Percentiles rank a stretch among this genome's conserved stretches.
Evolutionary conservation across 2,113 vertebrate species (phyloP).

Genomic region (Gambusia affinis): DNA sequence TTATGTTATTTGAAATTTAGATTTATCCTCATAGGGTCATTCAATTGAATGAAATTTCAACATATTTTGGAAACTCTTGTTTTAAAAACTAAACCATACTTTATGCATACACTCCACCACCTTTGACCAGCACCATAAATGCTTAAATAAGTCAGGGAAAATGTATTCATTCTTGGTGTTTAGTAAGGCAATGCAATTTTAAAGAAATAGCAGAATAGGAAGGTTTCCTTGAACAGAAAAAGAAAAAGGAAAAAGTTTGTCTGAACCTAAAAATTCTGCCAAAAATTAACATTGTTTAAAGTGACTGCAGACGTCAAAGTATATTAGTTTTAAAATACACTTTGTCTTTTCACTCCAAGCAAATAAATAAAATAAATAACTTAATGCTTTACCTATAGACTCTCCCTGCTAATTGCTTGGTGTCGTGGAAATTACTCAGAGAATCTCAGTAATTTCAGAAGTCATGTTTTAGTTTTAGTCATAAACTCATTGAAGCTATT

Average conservation of each 20-base stretch:
- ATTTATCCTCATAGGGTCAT: too few relatives aligned
- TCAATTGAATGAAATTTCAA: not conserved
- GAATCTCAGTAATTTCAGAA: not conserved
- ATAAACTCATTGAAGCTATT: not conserved
- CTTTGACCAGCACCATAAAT: not conserved
- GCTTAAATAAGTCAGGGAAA: not conserved
- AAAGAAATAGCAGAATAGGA: not conserved
- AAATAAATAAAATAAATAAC: slow-evolving; percentile 59
- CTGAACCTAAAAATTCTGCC: not conserved
- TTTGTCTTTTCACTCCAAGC: slow-evolving; percentile 41
- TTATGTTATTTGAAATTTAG: too few relatives aligned
- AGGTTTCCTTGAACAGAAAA: not conserved
- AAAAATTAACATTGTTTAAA: slow-evolving; percentile 14
- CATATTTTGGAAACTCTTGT: not conserved
- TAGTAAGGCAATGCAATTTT: not conserved
- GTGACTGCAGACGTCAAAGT: slow-evolving; percentile 15
- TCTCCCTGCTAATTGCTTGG: slow-evolving; percentile 11
- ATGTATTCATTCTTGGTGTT: not conserved
- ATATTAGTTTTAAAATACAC: slow-evolving; percentile 25
- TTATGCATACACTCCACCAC: not conserved
- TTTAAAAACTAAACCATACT: too few relatives aligned
- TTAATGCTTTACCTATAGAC: slow-evolving; percentile 40
- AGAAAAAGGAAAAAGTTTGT: not conserved
- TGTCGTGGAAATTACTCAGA: slow-evolving; percentile 20
- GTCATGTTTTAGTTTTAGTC: not conserved